Conservation (phyloP, 1,140 invertebrate genomes). For the Pseudomyrmex flavicornis region DNA sequence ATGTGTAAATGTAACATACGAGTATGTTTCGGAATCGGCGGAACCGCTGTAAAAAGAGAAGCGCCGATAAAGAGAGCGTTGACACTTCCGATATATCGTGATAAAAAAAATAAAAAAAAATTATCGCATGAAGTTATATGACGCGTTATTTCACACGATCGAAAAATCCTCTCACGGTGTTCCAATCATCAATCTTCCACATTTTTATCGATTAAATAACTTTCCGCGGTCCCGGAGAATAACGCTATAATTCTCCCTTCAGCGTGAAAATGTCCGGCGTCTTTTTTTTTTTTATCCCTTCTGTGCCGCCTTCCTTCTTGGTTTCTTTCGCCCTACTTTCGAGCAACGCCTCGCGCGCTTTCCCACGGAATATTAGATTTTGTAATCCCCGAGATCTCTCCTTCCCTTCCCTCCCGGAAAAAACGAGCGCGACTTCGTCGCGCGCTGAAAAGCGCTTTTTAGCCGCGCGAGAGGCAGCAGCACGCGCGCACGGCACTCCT, state of each 20-base stretch:
- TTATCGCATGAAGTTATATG: background rate
- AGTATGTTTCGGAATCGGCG: too few relatives aligned
- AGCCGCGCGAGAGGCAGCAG: slow-evolving; percentile 43
- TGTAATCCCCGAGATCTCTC: slow-evolving; percentile 33
- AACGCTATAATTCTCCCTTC: slow-evolving; percentile 20
- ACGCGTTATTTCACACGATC: background rate
- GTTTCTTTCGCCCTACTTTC: slow-evolving; percentile 39
- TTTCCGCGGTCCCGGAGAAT: background rate
- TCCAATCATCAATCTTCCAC: slow-evolving; percentile 6
- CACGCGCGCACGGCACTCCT: slow-evolving; percentile 53
- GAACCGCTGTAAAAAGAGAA: too few relatives aligned
- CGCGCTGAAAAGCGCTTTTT: slow-evolving; percentile 34
- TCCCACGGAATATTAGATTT: slow-evolving; percentile 55
- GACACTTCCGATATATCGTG: too few relatives aligned
- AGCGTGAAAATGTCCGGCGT: slow-evolving; percentile 10
- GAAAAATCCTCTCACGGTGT: background rate
- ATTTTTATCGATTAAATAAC: slow-evolving; percentile 50
- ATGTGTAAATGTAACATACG: too few relatives aligned
- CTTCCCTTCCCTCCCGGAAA: background rate
- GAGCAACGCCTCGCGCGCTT: slow-evolving; percentile 24
- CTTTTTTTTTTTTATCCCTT: slow-evolving; percentile 4
- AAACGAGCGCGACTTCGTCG: slow-evolving; percentile 45
- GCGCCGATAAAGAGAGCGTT: too few relatives aligned
- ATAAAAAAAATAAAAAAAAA: background rate
- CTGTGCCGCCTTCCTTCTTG: background rate